Conservation (phyloP, 2,888 invertebrate species). For the Embidobia sp. region DNA sequence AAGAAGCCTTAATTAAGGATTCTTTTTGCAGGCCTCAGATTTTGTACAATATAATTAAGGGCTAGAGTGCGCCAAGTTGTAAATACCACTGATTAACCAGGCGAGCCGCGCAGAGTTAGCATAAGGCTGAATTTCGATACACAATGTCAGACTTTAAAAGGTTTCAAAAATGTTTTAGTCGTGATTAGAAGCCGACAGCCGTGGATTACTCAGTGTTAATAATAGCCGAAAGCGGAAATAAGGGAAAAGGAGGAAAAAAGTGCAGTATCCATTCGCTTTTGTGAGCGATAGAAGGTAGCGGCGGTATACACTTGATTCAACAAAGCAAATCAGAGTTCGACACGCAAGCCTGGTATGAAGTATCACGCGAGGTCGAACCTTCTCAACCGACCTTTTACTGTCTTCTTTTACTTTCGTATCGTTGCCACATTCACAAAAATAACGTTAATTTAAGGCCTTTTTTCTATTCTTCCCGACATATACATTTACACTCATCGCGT, state of each 20-base stretch:
- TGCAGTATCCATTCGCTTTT: constrained; percentile 73
- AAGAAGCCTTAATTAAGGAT: constrained; percentile 54
- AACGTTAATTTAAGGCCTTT: constrained; percentile 64
- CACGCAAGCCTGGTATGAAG: constrained; percentile 79
- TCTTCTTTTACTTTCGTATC: constrained; percentile 68
- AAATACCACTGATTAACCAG: constrained; percentile 34
- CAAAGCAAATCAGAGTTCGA: constrained; percentile 81
- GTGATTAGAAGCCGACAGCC: constrained; percentile 68
- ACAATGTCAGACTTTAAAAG: constrained; percentile 38
- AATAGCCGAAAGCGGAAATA: constrained; percentile 67
- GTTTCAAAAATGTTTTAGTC: constrained; percentile 51
- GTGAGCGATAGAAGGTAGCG: constrained; percentile 65
- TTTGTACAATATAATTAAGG: constrained; percentile 42
- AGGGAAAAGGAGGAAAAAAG: constrained; percentile 66
- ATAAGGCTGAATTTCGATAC: constrained; percentile 4
- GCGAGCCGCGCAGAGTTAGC: neutral
- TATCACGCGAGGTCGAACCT: constrained; percentile 78
- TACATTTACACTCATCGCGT: constrained; percentile 5
- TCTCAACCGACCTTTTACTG: constrained; percentile 69
- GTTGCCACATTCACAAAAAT: constrained; percentile 50
- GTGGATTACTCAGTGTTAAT: constrained; percentile 69
- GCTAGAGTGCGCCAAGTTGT: constrained; percentile 4
- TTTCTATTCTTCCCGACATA: neutral
- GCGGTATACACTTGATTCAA: constrained; percentile 79
- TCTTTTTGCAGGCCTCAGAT: constrained; percentile 32